Base-by-base conservation (phyloP, 92 coral and sea anemone genomes). In the Diadumene lineata region DNA sequence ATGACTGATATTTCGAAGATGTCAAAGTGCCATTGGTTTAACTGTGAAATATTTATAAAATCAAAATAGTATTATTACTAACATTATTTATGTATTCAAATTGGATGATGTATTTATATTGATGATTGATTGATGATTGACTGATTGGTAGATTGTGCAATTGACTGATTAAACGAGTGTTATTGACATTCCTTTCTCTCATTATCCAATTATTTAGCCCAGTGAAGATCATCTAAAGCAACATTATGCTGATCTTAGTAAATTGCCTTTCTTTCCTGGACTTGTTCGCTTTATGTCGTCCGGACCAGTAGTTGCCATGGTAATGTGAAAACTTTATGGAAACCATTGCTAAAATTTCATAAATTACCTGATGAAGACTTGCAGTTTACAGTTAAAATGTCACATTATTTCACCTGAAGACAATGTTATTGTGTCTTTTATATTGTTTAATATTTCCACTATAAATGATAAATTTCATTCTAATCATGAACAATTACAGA, bases 241-340 rank as follows among this genome's bases (percentile, higher is more conserved):
- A 30, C 98, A 94, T 72, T 94, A 94, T 80, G 94, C 82, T 34
- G 98, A 94, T 80, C 78, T 94, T 11, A 83, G 79, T 25, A 55
- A 79, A 50, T 76, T 87, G 58, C 98, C 98, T 11, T 94, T 91
- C 80, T 94, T 90, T 70, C 97, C 97, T 13, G 97, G 92, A 32
- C 86, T 94, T 19, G 93, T 94, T 18, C 88, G 86, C 55, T 92
- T 88, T 61, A 86, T 91, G 94, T 78, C 92, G 2, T 85, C 92
- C 50, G 98, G 98, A 58, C 98, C 98, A 63, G 94, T 91, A 34
- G 93, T 89, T 84, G 97, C 97, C 70, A 91, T 94, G 98, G 98
- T 94, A 70, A 88, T 80, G 19, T 1, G n/a, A n/a, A n/a, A n/a
- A n/a, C n/a, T n/a, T n/a, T n/a, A n/a, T n/a, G n/a, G n/a, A n/a